Conservation (phyloP, 2,113 vertebrate genomes). For the Dipodomys merriami region DNA sequence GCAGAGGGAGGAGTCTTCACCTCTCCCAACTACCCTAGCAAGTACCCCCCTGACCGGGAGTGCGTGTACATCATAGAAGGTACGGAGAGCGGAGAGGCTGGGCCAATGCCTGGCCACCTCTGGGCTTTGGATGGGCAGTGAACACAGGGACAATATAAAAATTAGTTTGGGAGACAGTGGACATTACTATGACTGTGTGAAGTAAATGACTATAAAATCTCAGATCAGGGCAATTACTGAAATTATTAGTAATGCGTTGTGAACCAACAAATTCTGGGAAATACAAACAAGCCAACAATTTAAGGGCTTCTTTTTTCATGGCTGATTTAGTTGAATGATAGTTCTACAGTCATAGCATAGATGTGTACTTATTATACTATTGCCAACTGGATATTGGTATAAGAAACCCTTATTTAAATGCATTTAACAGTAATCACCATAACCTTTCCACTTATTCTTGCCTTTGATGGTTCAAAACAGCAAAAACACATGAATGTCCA, state of each 20-base stretch:
- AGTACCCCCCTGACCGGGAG: slow-evolving; percentile 97
- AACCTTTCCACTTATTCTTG: neutral
- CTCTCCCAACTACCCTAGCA: slow-evolving; percentile 98
- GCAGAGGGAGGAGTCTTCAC: slow-evolving; percentile 97
- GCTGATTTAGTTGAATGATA: neutral
- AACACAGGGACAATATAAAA: neutral
- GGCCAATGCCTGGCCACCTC: neutral
- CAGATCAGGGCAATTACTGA: neutral
- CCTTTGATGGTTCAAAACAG: neutral
- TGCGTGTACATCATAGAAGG: slow-evolving; percentile 99
- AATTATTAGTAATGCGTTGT: slow-evolving; percentile 6
- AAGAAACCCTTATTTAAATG: neutral
- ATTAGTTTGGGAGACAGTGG: neutral
- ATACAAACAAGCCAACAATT: neutral
- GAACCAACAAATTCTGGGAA: neutral
- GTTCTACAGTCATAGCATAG: neutral
- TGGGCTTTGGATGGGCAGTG: fast-evolving
- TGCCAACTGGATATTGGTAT: neutral
- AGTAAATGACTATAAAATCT: neutral
- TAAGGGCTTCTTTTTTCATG: neutral
- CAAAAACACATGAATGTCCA: neutral
- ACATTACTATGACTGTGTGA: neutral
- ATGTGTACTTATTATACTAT: neutral
- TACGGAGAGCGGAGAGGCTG: slow-evolving; percentile 68
- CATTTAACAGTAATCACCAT: neutral